Evolutionary conservation across 2,888 invertebrate species (phyloP), one percentile per base, ranked within the genome.

Genomic region (Yponomeuta plumbellus): DNA sequence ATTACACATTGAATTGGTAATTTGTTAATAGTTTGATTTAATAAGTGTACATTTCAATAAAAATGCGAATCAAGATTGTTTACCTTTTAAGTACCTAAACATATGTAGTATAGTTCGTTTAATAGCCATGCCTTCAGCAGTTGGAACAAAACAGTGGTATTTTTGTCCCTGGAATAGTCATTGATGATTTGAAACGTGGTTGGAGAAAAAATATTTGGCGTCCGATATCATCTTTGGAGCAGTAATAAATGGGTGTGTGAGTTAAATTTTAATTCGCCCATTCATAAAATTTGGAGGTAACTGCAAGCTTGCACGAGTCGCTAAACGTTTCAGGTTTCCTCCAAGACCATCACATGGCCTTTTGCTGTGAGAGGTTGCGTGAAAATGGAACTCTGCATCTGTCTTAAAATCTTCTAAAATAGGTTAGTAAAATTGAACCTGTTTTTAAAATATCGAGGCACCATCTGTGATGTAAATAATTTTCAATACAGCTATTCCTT

Each of bases 391-490:
- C 61, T 71, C 67, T 68, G 67, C 69, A 58, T 69, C 66, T 65
- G 67, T 39, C 61, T 65, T 64, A 64, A 69, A 69, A 67, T 67
- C 68, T 64, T 67, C 59, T 63, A 64, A 66, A 67, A 69, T 13
- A 69, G 66, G 44, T 66, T 66, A 5, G 67, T 58, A 68, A 70
- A 71, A 34, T 69, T 69, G 17, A 68, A 70, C 65, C 69, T 68
- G 23, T 69, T 71, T 67, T 71, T 70, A 67, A 69, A 71, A 68
- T 71, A 69, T 67, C 68, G 71, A 22, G 69, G 71, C 69, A 44
- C 68, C 69, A 58, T 69, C 69, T n/a, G 69, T 69, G 52, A 68
- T 68, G 61, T 67, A 70, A 40, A 66, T 67, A 58, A 68, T 67
- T 62, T 61, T 66, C 21, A 59, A 68, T 65, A 1, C 65, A 64